Evolutionary conservation across 2,797 vertebrate genomes (phyloP).

Genomic region (Enteromius viviparus): DNA sequence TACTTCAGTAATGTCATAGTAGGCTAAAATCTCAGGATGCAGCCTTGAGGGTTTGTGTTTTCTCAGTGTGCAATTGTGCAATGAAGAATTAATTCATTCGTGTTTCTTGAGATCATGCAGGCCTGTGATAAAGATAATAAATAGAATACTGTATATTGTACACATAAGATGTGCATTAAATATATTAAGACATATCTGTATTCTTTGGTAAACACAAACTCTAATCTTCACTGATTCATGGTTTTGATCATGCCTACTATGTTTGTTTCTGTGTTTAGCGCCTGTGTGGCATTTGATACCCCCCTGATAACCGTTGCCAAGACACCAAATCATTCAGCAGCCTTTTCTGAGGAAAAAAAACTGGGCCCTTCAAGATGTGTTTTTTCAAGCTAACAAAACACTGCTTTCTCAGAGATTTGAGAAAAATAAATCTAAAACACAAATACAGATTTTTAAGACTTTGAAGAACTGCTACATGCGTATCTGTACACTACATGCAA

Average conservation of each 20-base stretch:
- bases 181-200: not conserved
- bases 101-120: not conserved
- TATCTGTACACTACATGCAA: not conserved
- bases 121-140: no score
- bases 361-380: not conserved
- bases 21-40: not conserved
- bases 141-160: not conserved
- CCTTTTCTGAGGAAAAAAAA: not conserved
- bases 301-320: constrained; percentile 11
- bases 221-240: not conserved
- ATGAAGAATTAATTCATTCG: no score
- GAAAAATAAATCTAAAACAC: not conserved
- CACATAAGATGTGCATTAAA: not conserved
- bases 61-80: not conserved
- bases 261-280: constrained; percentile 2
- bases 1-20: not conserved
- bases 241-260: not conserved
- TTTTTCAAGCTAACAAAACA: not conserved
- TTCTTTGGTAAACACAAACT: not conserved
- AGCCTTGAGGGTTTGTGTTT: not conserved
- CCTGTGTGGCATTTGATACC: constrained; percentile 1
- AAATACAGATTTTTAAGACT: not conserved
- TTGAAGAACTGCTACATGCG: not conserved
- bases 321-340: constrained; percentile 18
- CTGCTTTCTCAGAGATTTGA: not conserved